Conservation (phyloP, 2,797 vertebrate species). For the Danio jaintianensis region DNA sequence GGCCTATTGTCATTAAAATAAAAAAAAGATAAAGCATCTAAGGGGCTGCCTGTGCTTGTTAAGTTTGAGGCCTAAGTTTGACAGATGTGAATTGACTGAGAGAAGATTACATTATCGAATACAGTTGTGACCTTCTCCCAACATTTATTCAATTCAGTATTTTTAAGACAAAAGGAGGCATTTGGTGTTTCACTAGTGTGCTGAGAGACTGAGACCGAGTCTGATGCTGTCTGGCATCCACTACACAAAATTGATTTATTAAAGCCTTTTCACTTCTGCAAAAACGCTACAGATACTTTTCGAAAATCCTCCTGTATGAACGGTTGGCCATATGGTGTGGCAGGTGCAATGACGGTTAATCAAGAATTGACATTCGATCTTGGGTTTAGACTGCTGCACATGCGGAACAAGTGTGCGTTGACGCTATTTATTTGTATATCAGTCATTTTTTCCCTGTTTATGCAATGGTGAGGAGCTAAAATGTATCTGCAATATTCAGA, state of each 20-base stretch:
- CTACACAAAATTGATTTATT: conserved; percentile 69
- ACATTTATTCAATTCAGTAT: conserved; percentile 33
- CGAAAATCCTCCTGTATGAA: conserved; percentile 67
- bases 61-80: neutral
- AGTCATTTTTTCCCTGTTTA: conserved; percentile 35
- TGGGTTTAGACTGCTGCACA: conserved; percentile 59
- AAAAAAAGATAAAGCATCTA: conserved; percentile 6
- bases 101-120: neutral
- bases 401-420: conserved; percentile 69
- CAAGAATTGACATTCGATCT: conserved; percentile 63
- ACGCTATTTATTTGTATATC: conserved; percentile 66
- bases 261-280: conserved; percentile 72
- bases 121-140: neutral
- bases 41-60: neutral
- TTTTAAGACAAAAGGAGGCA: conserved; percentile 43
- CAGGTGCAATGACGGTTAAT: conserved; percentile 67
- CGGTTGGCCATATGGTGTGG: conserved; percentile 63
- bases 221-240: conserved; percentile 65
- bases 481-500: conserved; percentile 26
- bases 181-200: conserved; percentile 52
- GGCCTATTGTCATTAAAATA: neutral
- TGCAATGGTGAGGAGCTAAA: neutral
- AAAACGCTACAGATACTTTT: conserved; percentile 70
- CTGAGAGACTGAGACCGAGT: conserved; percentile 65
- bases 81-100: neutral